Percentiles rank a stretch among this genome's conserved stretches.
phyloP scores from a whole-genome alignment of 2,113 vertebrate genomes.

The Scatophagus argus region DNA sequence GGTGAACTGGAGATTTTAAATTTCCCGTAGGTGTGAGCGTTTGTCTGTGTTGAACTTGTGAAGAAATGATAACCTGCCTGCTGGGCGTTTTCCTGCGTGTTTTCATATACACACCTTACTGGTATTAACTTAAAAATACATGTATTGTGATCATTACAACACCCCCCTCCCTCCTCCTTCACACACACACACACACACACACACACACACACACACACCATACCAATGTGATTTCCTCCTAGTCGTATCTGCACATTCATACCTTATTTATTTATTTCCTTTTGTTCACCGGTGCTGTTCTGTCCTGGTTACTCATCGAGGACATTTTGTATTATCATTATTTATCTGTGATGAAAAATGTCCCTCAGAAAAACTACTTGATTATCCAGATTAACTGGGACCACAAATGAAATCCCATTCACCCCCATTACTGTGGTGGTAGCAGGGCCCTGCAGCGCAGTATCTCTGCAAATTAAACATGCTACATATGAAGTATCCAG shows the following conservation, averaged over 20 bases:
- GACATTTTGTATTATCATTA: not conserved
- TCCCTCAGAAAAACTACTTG: not conserved
- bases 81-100: not conserved
- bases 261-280: not conserved
- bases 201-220: too few relatives aligned
- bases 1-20: not conserved
- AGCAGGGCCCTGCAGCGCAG: not conserved
- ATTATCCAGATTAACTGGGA: not conserved
- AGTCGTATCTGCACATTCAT: not conserved
- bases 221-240: not conserved
- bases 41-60: not conserved
- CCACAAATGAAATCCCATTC: too few relatives aligned
- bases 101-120: not conserved
- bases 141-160: not conserved
- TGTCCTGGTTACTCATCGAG: not conserved
- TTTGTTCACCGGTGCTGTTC: not conserved
- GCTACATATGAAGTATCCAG: not conserved
- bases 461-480: not conserved
- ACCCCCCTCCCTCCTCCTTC: too few relatives aligned
- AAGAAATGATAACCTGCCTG: slow-evolving; percentile 5
- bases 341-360: not conserved
- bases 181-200: too few relatives aligned
- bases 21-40: slow-evolving; percentile 6
- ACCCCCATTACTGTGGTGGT: not conserved
- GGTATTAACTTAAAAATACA: not conserved